Percentiles rank a stretch among this genome's conserved stretches.
Conservation (phyloP, 2,888 invertebrate genomes). For the Sesia bembeciformis region DNA sequence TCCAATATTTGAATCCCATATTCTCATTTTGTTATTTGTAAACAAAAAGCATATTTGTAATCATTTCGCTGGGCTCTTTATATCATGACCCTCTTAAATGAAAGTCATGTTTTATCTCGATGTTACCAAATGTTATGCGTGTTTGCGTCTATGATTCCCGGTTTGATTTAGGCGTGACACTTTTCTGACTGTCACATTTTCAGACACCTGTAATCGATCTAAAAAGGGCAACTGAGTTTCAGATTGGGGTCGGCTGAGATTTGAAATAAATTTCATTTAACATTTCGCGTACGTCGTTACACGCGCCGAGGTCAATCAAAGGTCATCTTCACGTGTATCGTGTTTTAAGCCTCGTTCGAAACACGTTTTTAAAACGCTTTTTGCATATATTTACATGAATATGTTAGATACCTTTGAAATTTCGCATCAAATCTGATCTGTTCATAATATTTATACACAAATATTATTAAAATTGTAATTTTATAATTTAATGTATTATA, state of each 20-base stretch:
- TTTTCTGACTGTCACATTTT: conserved; percentile 28
- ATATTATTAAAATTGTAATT: too few species aligned
- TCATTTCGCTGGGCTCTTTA: not conserved
- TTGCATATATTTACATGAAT: too few species aligned
- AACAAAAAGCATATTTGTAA: not conserved
- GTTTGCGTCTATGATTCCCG: conserved; percentile 3
- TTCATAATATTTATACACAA: too few species aligned
- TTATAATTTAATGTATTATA: too few species aligned
- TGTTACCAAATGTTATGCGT: conserved; percentile 4
- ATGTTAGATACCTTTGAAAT: too few species aligned
- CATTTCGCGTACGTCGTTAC: conserved; percentile 2
- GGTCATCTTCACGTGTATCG: not conserved
- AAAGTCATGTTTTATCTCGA: conserved; percentile 5
- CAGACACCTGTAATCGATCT: conserved; percentile 27
- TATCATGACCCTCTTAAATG: conserved; percentile 1
- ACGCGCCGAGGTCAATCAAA: not conserved
- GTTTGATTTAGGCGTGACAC: conserved; percentile 16
- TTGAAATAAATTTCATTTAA: conserved; percentile 6
- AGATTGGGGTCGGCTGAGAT: conserved; percentile 9
- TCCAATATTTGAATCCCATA: not conserved
- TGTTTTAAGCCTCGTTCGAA: too few species aligned
- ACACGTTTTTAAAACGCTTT: too few species aligned
- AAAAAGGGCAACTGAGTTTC: conserved; percentile 18
- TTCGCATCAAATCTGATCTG: too few species aligned
- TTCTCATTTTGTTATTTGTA: not conserved